Base-by-base conservation (phyloP, 2,797 vertebrate species). In the Psittacula derbiana region DNA sequence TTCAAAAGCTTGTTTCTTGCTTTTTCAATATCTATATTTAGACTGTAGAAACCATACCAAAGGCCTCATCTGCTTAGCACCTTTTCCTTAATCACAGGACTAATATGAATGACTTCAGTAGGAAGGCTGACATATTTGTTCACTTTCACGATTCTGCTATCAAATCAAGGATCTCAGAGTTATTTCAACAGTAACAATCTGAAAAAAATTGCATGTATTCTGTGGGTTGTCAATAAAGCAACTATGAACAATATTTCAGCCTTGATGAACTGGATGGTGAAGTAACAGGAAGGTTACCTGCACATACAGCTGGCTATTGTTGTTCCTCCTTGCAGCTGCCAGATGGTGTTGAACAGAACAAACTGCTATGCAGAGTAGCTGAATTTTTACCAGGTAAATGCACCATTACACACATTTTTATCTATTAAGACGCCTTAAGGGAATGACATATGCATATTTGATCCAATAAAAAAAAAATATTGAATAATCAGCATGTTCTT, bases 371-470 rank as follows among this genome's bases (percentile, higher is more conserved):
- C 31, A 83, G 47, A 88, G 66, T 12, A 88, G 58, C 58, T 95
- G 80, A 81, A 72, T 89, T 92, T 94, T 87, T 72, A 89, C 80
- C 88, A 89, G 80, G 69, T 92, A 91, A 62, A 50, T 55, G 20
- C 5, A 25, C 46, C 66, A 66, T 90, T 80, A 76, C 25, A 41
- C 49, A 38, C 65, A 25, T 4, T 69, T 92, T 81, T 67, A 80
- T 82, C 46, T 79, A 43, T 74, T 85, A 55, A 80, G 44, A 73
- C 46, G 69, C 38, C 47, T 57, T 40, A 46, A 23, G 36, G 44
- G 31, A 83, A 92, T 30, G 36, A 71, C 60, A 61, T 14, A 58
- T 38, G 30, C 30, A 36, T 78, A 79, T 61, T 38, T 53, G 5
- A 92, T 49, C 24, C n/a, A 64, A 65, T 46, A 12, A 50, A 73